Conservation (phyloP, 2,113 vertebrate species). For the Casuarius casuarius region DNA sequence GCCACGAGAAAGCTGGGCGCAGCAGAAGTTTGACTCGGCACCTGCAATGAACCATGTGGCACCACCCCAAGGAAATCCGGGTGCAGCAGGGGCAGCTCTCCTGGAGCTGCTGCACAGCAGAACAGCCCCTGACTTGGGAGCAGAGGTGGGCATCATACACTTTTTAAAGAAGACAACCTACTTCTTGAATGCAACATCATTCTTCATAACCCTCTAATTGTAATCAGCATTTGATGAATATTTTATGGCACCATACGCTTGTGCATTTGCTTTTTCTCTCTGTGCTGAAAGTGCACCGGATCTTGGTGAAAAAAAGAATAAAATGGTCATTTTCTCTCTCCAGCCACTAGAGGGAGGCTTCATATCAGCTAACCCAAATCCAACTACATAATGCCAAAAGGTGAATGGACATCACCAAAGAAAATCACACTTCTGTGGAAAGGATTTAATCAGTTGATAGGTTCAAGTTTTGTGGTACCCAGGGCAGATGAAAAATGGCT, state of each 20-base stretch:
- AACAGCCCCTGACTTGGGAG: neutral
- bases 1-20: too few species aligned
- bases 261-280: neutral
- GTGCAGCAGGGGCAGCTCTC: neutral
- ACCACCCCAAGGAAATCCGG: too few species aligned
- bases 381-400: neutral
- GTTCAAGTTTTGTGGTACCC: neutral
- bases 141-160: neutral
- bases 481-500: neutral
- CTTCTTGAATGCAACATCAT: neutral
- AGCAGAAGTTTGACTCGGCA: too few species aligned
- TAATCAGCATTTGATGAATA: neutral
- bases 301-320: neutral
- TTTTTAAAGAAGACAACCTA: neutral
- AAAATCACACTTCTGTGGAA: neutral
- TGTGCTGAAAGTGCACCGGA: neutral
- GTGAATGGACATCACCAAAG: neutral
- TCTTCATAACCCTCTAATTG: neutral
- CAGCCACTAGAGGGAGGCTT: constrained; percentile 13
- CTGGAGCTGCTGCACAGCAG: neutral
- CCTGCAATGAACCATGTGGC: too few species aligned
- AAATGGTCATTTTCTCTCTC: accelerated
- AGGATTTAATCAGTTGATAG: neutral
- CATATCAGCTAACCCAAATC: neutral
- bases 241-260: accelerated